Conservation (phyloP, 2,797 vertebrate species). For the Vireo griseus region DNA sequence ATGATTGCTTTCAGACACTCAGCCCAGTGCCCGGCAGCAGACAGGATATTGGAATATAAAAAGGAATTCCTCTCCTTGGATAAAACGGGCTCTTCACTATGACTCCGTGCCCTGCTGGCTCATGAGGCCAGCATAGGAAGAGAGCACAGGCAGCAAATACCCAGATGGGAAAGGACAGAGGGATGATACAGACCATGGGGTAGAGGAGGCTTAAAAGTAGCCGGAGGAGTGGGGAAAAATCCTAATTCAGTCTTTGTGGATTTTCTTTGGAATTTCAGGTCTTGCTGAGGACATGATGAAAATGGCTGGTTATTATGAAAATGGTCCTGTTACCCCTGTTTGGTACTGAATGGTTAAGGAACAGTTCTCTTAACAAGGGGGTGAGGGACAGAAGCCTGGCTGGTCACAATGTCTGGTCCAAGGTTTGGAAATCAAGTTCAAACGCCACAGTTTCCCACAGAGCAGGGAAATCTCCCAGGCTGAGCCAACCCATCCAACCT, state of each 20-base stretch:
- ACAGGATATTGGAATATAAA: not conserved
- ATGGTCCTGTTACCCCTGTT: not conserved
- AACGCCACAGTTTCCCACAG: not conserved
- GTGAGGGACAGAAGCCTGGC: not conserved
- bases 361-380: not conserved
- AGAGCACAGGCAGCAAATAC: not conserved
- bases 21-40: fast-evolving
- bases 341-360: not conserved
- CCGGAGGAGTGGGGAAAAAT: not conserved
- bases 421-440: not conserved
- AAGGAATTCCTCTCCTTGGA: not conserved
- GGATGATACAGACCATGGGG: not conserved
- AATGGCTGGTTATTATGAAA: not conserved
- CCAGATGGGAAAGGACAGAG: not conserved
- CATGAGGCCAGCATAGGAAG: fast-evolving
- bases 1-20: not conserved
- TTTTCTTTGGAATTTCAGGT: not conserved
- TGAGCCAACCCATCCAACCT: not conserved
- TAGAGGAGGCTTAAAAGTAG: not conserved
- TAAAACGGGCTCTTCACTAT: not conserved
- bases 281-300: not conserved
- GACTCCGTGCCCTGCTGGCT: not conserved
- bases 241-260: not conserved
- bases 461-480: not conserved
- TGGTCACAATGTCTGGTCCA: not conserved